Percentiles rank a stretch among this genome's conserved stretches.
Conservation (phyloP, 2,888 invertebrate genomes). For the Thelaira solivaga region DNA sequence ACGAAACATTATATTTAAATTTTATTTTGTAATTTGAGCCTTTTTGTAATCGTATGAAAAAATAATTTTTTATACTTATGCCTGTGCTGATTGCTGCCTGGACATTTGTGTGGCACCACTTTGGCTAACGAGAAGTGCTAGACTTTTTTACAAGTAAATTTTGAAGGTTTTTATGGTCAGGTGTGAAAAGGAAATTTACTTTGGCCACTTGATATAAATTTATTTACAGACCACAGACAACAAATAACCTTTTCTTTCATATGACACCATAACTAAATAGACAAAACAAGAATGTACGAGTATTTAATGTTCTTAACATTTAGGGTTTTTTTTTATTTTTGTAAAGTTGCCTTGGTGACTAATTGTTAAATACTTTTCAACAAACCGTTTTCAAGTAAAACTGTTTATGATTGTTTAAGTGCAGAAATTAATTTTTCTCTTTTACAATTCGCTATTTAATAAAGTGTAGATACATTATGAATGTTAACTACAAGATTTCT, state of each 20-base stretch:
- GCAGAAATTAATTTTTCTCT: constrained; percentile 4
- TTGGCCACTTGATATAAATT: constrained; percentile 52
- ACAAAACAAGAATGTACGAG: not conserved
- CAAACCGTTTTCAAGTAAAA: constrained; percentile 39
- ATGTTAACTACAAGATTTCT: not conserved
- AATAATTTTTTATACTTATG: no score
- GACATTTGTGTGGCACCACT: not conserved
- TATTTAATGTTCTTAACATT: not conserved
- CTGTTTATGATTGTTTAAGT: constrained; percentile 21
- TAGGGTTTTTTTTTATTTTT: not conserved
- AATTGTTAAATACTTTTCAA: not conserved
- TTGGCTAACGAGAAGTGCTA: not conserved
- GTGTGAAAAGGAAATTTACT: constrained; percentile 55
- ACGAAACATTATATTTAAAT: no score
- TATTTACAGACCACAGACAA: not conserved
- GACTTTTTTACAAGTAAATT: not conserved
- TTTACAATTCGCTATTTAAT: constrained; percentile 22
- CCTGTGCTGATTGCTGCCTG: no score
- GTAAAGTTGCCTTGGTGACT: not conserved
- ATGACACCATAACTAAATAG: no score
- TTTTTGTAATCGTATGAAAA: no score
- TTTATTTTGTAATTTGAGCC: no score
- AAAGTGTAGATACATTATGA: constrained; percentile 14
- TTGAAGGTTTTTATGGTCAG: constrained; percentile 42
- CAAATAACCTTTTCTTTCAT: no score